Conservation (phyloP, 2,888 invertebrate genomes). For the Microdon myrmicae region DNA sequence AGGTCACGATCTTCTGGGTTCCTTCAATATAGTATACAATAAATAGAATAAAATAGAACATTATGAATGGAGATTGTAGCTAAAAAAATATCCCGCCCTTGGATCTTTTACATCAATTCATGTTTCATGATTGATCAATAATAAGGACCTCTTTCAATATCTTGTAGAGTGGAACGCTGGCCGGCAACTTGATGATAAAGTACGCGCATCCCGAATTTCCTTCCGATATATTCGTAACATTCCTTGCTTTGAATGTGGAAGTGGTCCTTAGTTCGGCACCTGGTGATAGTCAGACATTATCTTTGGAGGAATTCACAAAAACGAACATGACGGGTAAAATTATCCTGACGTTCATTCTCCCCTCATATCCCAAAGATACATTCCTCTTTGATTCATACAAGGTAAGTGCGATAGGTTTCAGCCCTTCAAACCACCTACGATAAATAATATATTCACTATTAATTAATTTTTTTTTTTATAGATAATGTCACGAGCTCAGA, state of each 20-base stretch:
- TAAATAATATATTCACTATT: background rate
- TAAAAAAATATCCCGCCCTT: no score
- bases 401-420: constrained; percentile 65
- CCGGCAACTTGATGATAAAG: constrained; percentile 77
- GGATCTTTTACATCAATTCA: no score
- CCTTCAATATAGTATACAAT: no score
- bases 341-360: constrained; percentile 72
- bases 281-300: constrained; percentile 59
- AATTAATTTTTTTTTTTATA: constrained; percentile 59
- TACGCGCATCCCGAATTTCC: constrained; percentile 73
- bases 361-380: constrained; percentile 68
- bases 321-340: constrained; percentile 75
- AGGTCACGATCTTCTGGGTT: no score
- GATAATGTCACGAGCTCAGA: constrained; percentile 78
- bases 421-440: background rate
- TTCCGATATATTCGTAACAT: constrained; percentile 74
- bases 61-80: no score
- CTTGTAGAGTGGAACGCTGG: constrained; percentile 72
- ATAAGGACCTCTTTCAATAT: no score
- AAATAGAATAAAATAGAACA: no score
- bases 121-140: no score
- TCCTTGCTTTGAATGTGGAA: constrained; percentile 59
- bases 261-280: constrained; percentile 67
- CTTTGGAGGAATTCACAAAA: constrained; percentile 70
- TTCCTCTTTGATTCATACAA: constrained; percentile 75